phyloP scores from a whole-genome alignment of 2,888 invertebrate species.

The Onthophagus sagittarius region DNA sequence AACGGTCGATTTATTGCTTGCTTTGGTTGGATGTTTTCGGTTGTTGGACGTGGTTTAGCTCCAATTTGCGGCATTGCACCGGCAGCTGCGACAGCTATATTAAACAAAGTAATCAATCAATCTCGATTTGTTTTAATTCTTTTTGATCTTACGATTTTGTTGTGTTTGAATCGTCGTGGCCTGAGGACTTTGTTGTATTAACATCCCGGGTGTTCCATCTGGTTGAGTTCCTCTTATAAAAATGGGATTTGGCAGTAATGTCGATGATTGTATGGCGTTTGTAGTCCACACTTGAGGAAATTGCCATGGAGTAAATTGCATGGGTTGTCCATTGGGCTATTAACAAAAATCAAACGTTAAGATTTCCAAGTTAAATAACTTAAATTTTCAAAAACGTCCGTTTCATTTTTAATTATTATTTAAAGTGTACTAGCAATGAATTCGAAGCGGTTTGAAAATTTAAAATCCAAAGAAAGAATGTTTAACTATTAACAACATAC shows the following conservation, averaged over 20 bases:
- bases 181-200: slow-evolving; percentile 75
- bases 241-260: slow-evolving; percentile 74
- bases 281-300: slow-evolving; percentile 75
- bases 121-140: neutral
- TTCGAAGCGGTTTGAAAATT: slow-evolving; percentile 20
- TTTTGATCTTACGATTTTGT: slow-evolving; percentile 59
- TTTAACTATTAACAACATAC: slow-evolving; percentile 40
- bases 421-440: slow-evolving; percentile 19
- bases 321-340: slow-evolving; percentile 62
- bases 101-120: neutral
- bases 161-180: slow-evolving; percentile 61
- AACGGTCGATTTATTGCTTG: slow-evolving; percentile 47
- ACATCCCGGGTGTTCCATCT: slow-evolving; percentile 71
- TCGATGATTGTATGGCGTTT: slow-evolving; percentile 65
- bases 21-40: slow-evolving; percentile 55
- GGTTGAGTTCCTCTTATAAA: slow-evolving; percentile 78
- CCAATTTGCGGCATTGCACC: slow-evolving; percentile 50
- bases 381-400: slow-evolving; percentile 18
- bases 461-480: slow-evolving; percentile 18
- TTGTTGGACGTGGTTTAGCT: slow-evolving; percentile 51
- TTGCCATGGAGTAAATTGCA: slow-evolving; percentile 80
- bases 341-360: slow-evolving; percentile 4
- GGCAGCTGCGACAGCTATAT: slow-evolving; percentile 38
- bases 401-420: slow-evolving; percentile 9
- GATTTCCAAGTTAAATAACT: neutral